phyloP scores from a whole-genome alignment of 2,888 invertebrate species.

The Ophonus ardosiacus region DNA sequence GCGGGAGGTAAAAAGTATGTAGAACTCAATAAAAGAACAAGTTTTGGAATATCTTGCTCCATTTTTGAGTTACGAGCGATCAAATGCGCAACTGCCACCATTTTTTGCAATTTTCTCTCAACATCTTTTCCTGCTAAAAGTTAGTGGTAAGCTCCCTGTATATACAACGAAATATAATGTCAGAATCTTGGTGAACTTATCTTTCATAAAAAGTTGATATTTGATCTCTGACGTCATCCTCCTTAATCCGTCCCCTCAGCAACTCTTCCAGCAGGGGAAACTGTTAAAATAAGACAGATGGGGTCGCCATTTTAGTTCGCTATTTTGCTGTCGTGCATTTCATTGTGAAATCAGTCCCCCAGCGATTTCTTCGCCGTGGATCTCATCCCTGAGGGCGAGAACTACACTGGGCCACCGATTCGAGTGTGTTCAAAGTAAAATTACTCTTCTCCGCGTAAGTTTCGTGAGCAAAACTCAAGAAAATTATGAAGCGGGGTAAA shows the following conservation, averaged over 20 bases:
- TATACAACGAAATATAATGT: neutral
- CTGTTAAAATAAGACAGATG: constrained; percentile 75
- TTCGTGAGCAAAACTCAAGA: constrained; percentile 73
- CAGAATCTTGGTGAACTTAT: neutral
- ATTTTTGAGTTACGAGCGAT: too few relatives aligned
- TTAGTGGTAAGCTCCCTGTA: neutral
- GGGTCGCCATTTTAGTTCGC: constrained; percentile 73
- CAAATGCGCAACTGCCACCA: too few relatives aligned
- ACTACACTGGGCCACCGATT: constrained; percentile 69
- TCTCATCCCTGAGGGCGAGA: constrained; percentile 58
- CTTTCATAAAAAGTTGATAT: neutral
- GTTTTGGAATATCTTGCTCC: too few relatives aligned
- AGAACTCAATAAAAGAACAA: too few relatives aligned
- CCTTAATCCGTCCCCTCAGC: constrained; percentile 4
- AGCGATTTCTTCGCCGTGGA: constrained; percentile 48
- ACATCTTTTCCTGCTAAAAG: neutral
- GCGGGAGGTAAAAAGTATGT: too few relatives aligned
- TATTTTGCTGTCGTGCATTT: constrained; percentile 74
- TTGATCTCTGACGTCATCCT: constrained; percentile 28
- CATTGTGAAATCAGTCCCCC: constrained; percentile 71
- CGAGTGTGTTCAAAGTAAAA: constrained; percentile 74
- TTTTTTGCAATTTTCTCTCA: too few relatives aligned
- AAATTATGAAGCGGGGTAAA: constrained; percentile 72
- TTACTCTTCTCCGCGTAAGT: constrained; percentile 73
- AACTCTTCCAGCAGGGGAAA: constrained; percentile 61